Conservation (phyloP, 1,140 invertebrate genomes). For the Diachasmimorpha longicaudata region DNA sequence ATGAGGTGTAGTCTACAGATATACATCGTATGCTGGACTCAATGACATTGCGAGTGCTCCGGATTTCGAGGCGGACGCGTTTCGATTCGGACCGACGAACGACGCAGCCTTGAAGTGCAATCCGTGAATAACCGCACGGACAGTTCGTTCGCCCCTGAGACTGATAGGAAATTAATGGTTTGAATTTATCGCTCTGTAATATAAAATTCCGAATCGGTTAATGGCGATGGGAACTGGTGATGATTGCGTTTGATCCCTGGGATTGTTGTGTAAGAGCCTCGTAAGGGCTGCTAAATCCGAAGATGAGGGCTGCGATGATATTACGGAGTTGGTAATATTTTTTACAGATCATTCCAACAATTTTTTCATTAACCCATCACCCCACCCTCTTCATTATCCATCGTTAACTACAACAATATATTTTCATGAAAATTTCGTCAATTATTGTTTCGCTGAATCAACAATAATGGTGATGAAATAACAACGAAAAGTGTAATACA, state of each 20-base stretch:
- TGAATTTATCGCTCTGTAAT: background rate
- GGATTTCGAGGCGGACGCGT: conserved; percentile 24
- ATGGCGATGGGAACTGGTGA: no score
- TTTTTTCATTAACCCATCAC: no score
- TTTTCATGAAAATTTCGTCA: background rate
- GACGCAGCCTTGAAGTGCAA: conserved; percentile 20
- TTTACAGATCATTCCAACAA: no score
- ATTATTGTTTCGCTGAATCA: background rate
- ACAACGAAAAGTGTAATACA: background rate
- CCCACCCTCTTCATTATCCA: no score
- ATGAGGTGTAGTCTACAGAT: background rate
- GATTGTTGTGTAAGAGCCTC: no score
- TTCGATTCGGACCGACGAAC: conserved; percentile 26
- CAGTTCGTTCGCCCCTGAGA: conserved; percentile 30
- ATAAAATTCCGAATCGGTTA: background rate
- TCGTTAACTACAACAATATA: no score
- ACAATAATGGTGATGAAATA: background rate
- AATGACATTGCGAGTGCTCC: conserved; percentile 4
- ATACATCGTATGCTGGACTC: background rate
- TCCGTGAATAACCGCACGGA: conserved; percentile 10
- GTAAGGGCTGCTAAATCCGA: no score
- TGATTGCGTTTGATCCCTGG: no score
- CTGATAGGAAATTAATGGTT: conserved; percentile 10
- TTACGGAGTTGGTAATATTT: no score
- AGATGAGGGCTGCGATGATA: no score